A percentile compares a stretch with the other conserved stretches of the same genome.
Conservation (phyloP, 37 sponge, comb jelly and placozoan genomes). For the Beroe ovata region DNA sequence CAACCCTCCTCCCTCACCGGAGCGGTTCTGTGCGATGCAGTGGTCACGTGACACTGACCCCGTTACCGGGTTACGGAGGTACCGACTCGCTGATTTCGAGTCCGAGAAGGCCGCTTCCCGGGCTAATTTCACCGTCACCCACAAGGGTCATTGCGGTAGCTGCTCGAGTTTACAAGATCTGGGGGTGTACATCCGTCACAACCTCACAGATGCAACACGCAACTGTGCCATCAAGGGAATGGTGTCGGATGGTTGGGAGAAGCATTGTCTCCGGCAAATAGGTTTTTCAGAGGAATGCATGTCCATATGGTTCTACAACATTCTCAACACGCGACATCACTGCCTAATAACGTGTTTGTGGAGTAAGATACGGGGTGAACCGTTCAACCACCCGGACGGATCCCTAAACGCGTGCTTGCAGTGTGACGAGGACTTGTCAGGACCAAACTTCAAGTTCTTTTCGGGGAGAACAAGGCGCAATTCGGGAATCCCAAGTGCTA, state of each 20-base stretch:
- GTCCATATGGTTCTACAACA: constrained; percentile 22
- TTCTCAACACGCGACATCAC: constrained; percentile 1
- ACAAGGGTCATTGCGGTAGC: constrained; percentile 49
- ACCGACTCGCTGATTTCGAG: not conserved
- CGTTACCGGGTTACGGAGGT: not conserved
- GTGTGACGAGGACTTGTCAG: constrained; percentile 33
- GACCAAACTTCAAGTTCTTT: constrained; percentile 42
- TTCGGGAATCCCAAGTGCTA: constrained; percentile 32
- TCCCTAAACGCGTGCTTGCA: not conserved
- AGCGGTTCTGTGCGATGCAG: constrained; percentile 41
- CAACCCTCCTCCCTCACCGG: constrained; percentile 51
- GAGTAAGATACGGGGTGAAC: not conserved
- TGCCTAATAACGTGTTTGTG: constrained; percentile 6
- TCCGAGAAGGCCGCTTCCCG: not conserved
- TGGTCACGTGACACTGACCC: constrained; percentile 1
- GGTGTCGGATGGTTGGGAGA: not conserved
- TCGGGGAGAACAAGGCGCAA: constrained; percentile 27
- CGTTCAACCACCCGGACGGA: constrained; percentile 43
- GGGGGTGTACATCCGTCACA: constrained; percentile 34
- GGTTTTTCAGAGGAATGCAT: constrained; percentile 45
- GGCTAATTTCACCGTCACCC: constrained; percentile 19
- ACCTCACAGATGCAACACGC: constrained; percentile 16
- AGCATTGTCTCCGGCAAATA: not conserved
- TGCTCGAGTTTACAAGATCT: constrained; percentile 28
- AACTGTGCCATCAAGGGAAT: constrained; percentile 10